phyloP scores from a whole-genome alignment of 2,113 vertebrate genomes.

The Planiliza haematocheilus region DNA sequence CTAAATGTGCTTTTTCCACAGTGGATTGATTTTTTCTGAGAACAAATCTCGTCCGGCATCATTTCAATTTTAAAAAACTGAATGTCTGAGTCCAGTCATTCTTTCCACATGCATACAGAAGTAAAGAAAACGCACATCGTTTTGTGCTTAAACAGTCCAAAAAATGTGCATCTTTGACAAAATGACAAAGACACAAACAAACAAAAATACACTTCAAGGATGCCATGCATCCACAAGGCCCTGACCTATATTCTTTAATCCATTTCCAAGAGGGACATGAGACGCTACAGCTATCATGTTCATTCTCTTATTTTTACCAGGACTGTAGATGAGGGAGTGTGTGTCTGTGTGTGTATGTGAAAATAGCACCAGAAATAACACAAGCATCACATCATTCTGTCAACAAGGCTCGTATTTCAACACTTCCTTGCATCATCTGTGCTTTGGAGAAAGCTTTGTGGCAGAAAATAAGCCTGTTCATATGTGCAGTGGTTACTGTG shows the following conservation, averaged over 20 bases:
- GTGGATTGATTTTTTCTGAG: neutral
- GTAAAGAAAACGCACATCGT: neutral
- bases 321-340: slow-evolving; percentile 18
- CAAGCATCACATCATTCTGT: slow-evolving; percentile 66
- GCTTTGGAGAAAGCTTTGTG: slow-evolving; percentile 57
- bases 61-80: neutral
- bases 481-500: slow-evolving; percentile 60
- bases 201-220: slow-evolving; percentile 45
- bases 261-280: slow-evolving; percentile 48
- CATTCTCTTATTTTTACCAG: slow-evolving; percentile 52
- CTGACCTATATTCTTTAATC: slow-evolving; percentile 69
- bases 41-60: neutral
- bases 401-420: slow-evolving; percentile 62
- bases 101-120: slow-evolving; percentile 1
- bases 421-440: slow-evolving; percentile 65
- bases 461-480: slow-evolving; percentile 68
- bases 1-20: slow-evolving; percentile 33
- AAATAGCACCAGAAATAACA: slow-evolving; percentile 68
- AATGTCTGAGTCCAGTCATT: slow-evolving; percentile 6
- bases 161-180: neutral
- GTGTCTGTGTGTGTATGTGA: slow-evolving; percentile 7
- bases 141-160: neutral
- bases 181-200: slow-evolving; percentile 30
- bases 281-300: slow-evolving; percentile 46
- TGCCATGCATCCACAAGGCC: slow-evolving; percentile 39